A percentile compares a stretch with the other conserved stretches of the same genome.
These are phyloP conservation scores for Callitettix versicolor DNA, from an alignment of 1,140 invertebrate species.

Conservation along the genomic window DNA sequence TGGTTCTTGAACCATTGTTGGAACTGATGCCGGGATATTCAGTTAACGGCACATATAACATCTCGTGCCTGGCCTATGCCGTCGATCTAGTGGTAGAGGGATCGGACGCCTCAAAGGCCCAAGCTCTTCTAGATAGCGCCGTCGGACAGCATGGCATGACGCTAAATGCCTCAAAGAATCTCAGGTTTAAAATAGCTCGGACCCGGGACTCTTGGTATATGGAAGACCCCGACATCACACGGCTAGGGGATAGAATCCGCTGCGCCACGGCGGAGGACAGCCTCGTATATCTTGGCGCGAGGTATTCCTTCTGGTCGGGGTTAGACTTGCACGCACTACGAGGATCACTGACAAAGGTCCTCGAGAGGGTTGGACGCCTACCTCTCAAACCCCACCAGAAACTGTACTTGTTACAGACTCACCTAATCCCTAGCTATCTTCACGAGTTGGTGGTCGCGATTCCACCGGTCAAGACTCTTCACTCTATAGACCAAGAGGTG, in stretches of 20 bases:
- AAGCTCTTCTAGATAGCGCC: background rate
- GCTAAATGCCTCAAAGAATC: constrained; percentile 3
- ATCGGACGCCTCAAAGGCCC: background rate
- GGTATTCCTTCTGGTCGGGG: background rate
- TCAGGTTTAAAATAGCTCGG: background rate
- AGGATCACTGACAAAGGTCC: background rate
- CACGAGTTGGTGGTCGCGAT: background rate
- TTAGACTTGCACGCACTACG: background rate
- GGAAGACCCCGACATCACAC: constrained; percentile 5
- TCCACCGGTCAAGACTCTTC: background rate
- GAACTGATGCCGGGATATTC: background rate
- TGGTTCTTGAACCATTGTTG: constrained; percentile 26
- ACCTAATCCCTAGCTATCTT: background rate
- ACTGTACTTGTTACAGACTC: too few species aligned
- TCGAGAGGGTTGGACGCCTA: background rate
- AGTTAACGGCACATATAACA: background rate
- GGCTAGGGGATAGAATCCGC: background rate
- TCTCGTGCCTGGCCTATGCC: constrained; percentile 12
- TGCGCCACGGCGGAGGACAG: background rate
- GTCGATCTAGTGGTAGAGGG: constrained; percentile 14
- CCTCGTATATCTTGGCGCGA: constrained; percentile 21
- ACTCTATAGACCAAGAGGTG: background rate
- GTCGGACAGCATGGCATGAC: background rate
- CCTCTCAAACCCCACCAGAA: too few species aligned
- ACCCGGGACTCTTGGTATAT: constrained; percentile 13